Base-by-base conservation (phyloP, 1,140 invertebrate genomes). In the Eciton burchellii region DNA sequence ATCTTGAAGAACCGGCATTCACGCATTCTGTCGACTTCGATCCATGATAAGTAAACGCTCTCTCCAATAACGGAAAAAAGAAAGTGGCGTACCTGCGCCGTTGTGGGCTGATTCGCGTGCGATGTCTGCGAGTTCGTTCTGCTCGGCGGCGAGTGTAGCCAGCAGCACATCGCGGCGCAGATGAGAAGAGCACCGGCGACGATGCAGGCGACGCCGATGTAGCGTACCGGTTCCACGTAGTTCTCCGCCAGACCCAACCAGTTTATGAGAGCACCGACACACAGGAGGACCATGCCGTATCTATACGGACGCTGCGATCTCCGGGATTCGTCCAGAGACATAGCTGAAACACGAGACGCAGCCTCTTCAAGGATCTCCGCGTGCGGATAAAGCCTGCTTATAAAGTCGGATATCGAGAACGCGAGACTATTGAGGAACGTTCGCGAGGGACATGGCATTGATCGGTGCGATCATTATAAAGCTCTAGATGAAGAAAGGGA, bases 111-210 rank as follows among this genome's bases (percentile, higher is more conserved):
- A 68, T 87, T 90, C 0, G 87, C 63, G 41, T 91, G 90, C 70
- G 92, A 92, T 19, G 89, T 84, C n/a, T 93, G 91, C 14, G 89
- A 83, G 47, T 83, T 90, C 24, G 93, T 84, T 72, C 92, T 91
- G 49, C 91, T 91, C 56, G 95, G 95, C 16, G 95, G 95, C 73
- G 95, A 94, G 89, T 96, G 95, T 84, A 97, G 94, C 96, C 96
- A 97, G 89, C 96, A 96, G 89, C 96, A 97, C 95, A 97, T 96
- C 26, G 96, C 96, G 59, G 96, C 95, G 90, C 96, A 96, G 84
- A 97, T 96, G 84, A 97, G 95, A 70, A 97, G 94, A 1, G 96
- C 96, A 29, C 96, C 96, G 21, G 96, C 96, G 2, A 96, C 95
- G 45, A 97, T 96, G 91, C 96, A 96, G 16, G 96, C 96, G 26